Evolutionary conservation across 1,140 invertebrate genomes (phyloP).

Genomic region (Drosophila busckii): DNA sequence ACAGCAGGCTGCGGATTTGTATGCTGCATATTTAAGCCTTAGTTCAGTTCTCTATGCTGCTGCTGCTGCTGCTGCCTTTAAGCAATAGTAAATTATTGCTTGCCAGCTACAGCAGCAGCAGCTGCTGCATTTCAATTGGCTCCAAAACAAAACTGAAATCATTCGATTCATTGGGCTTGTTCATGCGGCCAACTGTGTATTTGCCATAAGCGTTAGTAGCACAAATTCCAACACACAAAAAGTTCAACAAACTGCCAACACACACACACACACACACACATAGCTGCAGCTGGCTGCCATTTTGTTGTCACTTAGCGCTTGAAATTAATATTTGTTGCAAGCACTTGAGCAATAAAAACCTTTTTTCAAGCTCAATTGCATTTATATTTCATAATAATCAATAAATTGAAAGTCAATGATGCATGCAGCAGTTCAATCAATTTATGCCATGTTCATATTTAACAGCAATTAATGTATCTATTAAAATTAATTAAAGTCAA

Average conservation of each 20-base stretch:
- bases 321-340: too few species aligned
- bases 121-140: constrained; percentile 55
- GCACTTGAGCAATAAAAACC: too few species aligned
- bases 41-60: constrained; percentile 8
- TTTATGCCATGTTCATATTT: neutral
- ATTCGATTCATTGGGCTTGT: constrained; percentile 64
- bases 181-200: constrained; percentile 21
- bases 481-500: constrained; percentile 32
- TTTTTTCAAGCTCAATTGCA: too few species aligned
- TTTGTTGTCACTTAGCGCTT: constrained; percentile 30
- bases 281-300: constrained; percentile 8
- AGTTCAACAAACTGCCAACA: constrained; percentile 59
- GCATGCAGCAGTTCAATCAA: neutral
- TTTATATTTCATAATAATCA: neutral
- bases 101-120: constrained; percentile 24
- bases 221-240: constrained; percentile 53
- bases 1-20: constrained; percentile 46
- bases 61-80: constrained; percentile 1
- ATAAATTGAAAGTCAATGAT: neutral
- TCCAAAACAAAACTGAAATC: too few species aligned
- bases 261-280: constrained; percentile 7
- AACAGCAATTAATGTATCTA: constrained; percentile 13
- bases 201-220: constrained; percentile 55
- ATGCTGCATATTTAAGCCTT: constrained; percentile 67
- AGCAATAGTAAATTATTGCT: constrained; percentile 63